Evolutionary conservation across 2,113 vertebrate species (phyloP).

Genomic region (Phaetusa simplex): DNA sequence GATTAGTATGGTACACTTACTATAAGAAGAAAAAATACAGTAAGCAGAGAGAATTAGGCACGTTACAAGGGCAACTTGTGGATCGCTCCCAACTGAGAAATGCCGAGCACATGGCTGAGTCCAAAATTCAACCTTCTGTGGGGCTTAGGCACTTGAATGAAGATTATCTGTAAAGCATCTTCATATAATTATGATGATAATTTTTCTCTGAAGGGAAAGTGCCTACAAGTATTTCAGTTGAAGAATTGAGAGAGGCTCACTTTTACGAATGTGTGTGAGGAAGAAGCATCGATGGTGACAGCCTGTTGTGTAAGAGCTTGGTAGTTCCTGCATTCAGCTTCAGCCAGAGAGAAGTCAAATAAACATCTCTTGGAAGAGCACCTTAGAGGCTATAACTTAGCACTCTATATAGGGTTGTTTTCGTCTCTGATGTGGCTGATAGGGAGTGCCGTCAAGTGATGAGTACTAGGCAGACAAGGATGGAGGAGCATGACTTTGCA

Average conservation of each 20-base stretch:
- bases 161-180: neutral
- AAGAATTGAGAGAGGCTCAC: neutral
- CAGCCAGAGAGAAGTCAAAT: neutral
- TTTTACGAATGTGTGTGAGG: neutral
- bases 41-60: neutral
- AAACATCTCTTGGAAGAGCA: neutral
- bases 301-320: neutral
- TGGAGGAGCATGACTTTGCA: neutral
- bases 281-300: neutral
- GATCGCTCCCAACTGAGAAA: neutral
- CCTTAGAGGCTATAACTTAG: neutral
- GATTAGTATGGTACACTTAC: neutral
- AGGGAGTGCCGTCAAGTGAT: rapidly evolving
- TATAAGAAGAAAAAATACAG: neutral
- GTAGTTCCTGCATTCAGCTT: neutral
- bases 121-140: neutral
- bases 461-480: too few relatives aligned
- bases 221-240: neutral
- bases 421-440: neutral
- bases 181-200: neutral
- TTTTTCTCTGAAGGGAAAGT: neutral
- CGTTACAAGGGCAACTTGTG: neutral
- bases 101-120: neutral
- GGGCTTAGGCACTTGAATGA: neutral
- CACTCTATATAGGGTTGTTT: neutral